Evolutionary conservation across 2,797 vertebrate genomes (phyloP), one percentile per base, ranked within the genome.

Genomic region (Ciconia nigra): DNA sequence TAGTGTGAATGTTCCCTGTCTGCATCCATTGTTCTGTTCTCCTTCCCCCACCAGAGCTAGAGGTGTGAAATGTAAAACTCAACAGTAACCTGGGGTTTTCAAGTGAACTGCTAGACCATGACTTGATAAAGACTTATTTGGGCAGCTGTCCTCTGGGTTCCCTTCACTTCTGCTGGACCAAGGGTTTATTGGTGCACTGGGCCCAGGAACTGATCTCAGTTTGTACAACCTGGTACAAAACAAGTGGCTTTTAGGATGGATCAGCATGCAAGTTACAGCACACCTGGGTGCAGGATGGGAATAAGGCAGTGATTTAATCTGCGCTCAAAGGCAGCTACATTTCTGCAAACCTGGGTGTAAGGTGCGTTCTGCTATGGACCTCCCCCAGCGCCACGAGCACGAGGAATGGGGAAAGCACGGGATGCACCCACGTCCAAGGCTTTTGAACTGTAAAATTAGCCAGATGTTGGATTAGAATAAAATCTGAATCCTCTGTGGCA

Each of bases 371-470:
- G 11, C 25, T 5, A 1, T 5, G 20, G 33, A 28, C 29, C 25
- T 44, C 13, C 16, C 25, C 9, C 25, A 49, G 25, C 0, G 1
- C 8, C 24, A 41, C 0, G 0, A 59, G 28, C 14, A n/a, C 1
- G 5, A 83, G 21, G 18, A 79, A 33, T 11, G 21, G 7, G 26
- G 49, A 44, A 91, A 63, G 28, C 35, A 44, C 1, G 3, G 33
- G 29, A 63, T 37, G 33, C 29, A 49, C 29, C 15, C 19, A 37
- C 22, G n/a, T 12, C 15, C 14, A 13, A 4, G 5, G 22, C 14
- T 80, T 88, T 4, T 52, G 29, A 52, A 57, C 13, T 41, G 14
- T 29, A 59, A 77, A 76, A 54, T 0, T 47, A 9, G 26, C 20
- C 33, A 67, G 18, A 33, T 24, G 20, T 42, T 80, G 24, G 7